A percentile compares a stretch with the other conserved stretches of the same genome.
Conservation (phyloP, 2,888 invertebrate species). For the Bugulina stolonifera region DNA sequence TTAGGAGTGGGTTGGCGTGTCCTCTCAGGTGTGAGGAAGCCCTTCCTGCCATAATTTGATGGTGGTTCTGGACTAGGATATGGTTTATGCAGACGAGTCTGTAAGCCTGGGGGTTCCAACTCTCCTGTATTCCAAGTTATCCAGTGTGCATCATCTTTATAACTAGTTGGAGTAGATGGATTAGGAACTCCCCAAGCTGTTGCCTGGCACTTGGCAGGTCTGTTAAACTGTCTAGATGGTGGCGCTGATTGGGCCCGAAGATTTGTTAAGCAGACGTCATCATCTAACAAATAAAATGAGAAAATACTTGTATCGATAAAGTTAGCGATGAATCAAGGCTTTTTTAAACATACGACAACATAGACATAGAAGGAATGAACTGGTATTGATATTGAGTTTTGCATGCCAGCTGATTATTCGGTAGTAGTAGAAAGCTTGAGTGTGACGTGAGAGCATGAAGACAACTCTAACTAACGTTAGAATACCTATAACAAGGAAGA, state of each 20-base stretch:
- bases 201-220: neutral
- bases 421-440: no score
- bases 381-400: no score
- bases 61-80: slow-evolving; percentile 15
- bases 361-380: no score
- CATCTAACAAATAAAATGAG: neutral
- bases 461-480: no score
- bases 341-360: no score
- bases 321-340: no score
- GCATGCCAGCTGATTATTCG: no score
- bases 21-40: neutral
- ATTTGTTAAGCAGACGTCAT: neutral
- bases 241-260: neutral
- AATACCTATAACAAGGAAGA: no score
- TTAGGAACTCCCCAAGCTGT: slow-evolving; percentile 10
- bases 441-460: no score
- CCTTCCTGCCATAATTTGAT: neutral
- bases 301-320: no score
- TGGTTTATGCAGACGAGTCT: neutral
- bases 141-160: neutral
- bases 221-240: neutral
- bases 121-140: slow-evolving; percentile 15
- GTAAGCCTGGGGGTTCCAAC: slow-evolving; percentile 3
- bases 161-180: neutral
- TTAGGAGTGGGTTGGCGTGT: neutral